Conservation (phyloP, 1,140 invertebrate species). For the Pseudachorutes palmiensis region DNA sequence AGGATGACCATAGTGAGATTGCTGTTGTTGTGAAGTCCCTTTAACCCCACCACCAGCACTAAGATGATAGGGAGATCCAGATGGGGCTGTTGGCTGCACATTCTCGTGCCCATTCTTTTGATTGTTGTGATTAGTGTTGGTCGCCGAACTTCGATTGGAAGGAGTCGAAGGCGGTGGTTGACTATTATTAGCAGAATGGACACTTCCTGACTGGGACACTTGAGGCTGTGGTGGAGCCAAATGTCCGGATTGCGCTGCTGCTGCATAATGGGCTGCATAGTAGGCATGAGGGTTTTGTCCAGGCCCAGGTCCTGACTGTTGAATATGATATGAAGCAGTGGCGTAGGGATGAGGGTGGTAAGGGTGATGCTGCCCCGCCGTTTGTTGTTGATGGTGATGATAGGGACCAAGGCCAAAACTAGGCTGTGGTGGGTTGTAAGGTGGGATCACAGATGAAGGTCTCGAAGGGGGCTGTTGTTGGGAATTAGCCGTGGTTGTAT, state of each 20-base stretch:
- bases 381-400: conserved; percentile 17
- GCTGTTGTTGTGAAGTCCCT: neutral
- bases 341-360: conserved; percentile 7
- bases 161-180: neutral
- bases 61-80: neutral
- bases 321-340: neutral
- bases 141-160: neutral
- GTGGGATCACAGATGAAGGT: conserved; percentile 29
- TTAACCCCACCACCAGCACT: neutral
- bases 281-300: neutral
- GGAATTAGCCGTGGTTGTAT: conserved; percentile 2
- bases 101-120: neutral
- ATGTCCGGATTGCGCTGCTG: neutral
- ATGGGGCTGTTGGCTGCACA: neutral
- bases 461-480: conserved; percentile 14
- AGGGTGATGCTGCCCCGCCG: neutral
- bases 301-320: neutral
- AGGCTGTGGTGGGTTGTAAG: conserved; percentile 27
- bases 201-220: neutral
- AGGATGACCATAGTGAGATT: conserved; percentile 10
- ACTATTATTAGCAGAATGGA: neutral
- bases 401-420: conserved; percentile 17
- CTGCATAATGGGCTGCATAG: neutral
- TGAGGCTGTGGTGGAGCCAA: neutral
- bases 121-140: too few species aligned